phyloP scores from a whole-genome alignment of 2,888 invertebrate genomes.

The Gnatocerus cornutus region DNA sequence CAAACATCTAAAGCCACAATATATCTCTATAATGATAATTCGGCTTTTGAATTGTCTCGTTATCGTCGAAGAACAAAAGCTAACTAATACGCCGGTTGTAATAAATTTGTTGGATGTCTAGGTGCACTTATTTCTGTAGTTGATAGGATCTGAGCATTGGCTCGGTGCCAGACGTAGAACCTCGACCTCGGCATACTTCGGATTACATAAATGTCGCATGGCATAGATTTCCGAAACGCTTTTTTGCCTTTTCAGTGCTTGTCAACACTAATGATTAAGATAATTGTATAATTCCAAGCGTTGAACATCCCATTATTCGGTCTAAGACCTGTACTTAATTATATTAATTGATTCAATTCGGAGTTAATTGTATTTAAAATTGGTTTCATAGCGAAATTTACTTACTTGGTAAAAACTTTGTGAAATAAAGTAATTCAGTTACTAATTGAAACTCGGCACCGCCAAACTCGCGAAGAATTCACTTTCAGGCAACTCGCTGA shows the following conservation, averaged over 20 bases:
- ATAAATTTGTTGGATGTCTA: constrained; percentile 47
- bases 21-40: constrained; percentile 45
- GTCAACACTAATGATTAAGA: constrained; percentile 40
- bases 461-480: constrained; percentile 53
- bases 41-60: constrained; percentile 38
- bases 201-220: constrained; percentile 30
- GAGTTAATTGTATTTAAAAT: constrained; percentile 56
- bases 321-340: constrained; percentile 53
- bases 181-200: constrained; percentile 39
- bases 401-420: constrained; percentile 40
- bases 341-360: constrained; percentile 56
- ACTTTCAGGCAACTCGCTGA: constrained; percentile 44
- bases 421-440: constrained; percentile 47
- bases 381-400: constrained; percentile 47
- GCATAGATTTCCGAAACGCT: constrained; percentile 24
- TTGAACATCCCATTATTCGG: constrained; percentile 54
- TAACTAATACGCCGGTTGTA: constrained; percentile 33
- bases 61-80: constrained; percentile 35
- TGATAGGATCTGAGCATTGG: constrained; percentile 55
- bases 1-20: constrained; percentile 43
- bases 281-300: constrained; percentile 55
- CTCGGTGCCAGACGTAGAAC: constrained; percentile 49
- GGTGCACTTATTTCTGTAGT: constrained; percentile 53
- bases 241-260: constrained; percentile 19
- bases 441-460: constrained; percentile 52